Percentiles rank a stretch among this genome's conserved stretches.
phyloP scores from a whole-genome alignment of 2,888 invertebrate genomes.

The Coenonympha arcania region DNA sequence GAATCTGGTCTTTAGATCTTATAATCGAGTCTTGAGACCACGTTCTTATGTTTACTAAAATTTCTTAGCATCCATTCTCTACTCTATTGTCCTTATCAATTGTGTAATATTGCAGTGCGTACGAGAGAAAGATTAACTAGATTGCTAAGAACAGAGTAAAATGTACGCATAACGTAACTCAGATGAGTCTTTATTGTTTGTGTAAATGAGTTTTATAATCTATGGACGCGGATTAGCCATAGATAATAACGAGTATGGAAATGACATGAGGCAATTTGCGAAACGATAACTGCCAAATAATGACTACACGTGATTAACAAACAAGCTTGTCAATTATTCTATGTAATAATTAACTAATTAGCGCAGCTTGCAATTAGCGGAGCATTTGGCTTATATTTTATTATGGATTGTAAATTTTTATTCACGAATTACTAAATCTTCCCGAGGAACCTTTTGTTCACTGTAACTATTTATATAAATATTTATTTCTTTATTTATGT shows the following conservation, averaged over 20 bases:
- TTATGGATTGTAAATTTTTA: too few species aligned
- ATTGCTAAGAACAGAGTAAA: neutral
- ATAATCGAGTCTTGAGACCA: too few species aligned
- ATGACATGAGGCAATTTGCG: slow-evolving; percentile 3
- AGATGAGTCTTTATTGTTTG: neutral
- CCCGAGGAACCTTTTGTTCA: too few species aligned
- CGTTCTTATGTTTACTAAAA: too few species aligned
- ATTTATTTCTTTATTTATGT: too few species aligned
- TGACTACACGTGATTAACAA: neutral
- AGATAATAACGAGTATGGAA: slow-evolving; percentile 9
- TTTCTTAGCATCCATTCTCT: too few species aligned
- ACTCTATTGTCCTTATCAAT: too few species aligned
- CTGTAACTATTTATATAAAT: too few species aligned
- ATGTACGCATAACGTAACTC: neutral
- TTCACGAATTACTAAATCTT: too few species aligned
- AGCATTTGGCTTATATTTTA: neutral
- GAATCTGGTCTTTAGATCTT: too few species aligned
- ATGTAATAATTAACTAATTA: neutral
- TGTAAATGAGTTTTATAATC: slow-evolving; percentile 4
- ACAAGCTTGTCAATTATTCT: neutral
- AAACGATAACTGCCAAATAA: neutral
- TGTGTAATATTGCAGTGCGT: too few species aligned
- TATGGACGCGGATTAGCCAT: slow-evolving; percentile 2
- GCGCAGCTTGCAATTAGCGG: neutral
- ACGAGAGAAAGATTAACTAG: too few species aligned